These are phyloP conservation scores for Salvelinus fontinalis DNA, from an alignment of 2,113 vertebrate species.

Conservation along the genomic window DNA sequence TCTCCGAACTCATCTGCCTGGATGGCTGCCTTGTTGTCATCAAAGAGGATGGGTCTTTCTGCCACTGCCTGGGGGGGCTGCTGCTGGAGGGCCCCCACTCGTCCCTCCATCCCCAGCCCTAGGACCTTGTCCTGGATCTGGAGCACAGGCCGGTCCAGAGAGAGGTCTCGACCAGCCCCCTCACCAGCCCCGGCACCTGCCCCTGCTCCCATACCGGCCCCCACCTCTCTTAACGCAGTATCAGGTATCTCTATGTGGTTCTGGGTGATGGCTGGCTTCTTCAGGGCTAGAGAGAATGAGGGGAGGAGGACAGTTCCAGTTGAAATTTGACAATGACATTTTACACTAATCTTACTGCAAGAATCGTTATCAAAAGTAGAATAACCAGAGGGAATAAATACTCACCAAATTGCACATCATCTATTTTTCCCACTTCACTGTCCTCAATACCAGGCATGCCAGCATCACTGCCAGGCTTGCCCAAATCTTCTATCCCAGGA, in stretches of 20 bases:
- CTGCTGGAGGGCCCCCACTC: constrained; percentile 40
- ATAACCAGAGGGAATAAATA: not conserved
- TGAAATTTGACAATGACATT: not conserved
- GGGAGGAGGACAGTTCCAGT: not conserved
- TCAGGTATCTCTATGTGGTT: constrained; percentile 60
- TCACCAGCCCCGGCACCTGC: constrained; percentile 54
- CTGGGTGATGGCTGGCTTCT: constrained; percentile 75
- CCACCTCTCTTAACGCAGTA: constrained; percentile 9
- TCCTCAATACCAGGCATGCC: constrained; percentile 99
- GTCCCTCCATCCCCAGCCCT: constrained; percentile 29
- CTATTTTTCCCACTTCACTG: constrained; percentile 87
- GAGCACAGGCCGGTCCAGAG: constrained; percentile 64
- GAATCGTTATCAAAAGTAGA: not conserved
- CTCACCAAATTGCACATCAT: constrained; percentile 85
- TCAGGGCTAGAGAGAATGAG: constrained; percentile 59
- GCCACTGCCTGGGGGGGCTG: constrained; percentile 46
- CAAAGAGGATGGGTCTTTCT: constrained; percentile 66
- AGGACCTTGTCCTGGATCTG: constrained; percentile 62
- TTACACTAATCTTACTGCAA: not conserved
- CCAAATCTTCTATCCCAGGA: constrained; percentile 74
- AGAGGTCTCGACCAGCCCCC: constrained; percentile 55
- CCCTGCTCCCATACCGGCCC: constrained; percentile 30
- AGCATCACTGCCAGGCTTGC: constrained; percentile 88
- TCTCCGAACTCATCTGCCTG: constrained; percentile 77
- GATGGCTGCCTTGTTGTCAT: constrained; percentile 71